Evolutionary conservation across 2,888 invertebrate genomes (phyloP), one percentile per base, ranked within the genome.

Genomic region (Nipponacmea schrenckii): DNA sequence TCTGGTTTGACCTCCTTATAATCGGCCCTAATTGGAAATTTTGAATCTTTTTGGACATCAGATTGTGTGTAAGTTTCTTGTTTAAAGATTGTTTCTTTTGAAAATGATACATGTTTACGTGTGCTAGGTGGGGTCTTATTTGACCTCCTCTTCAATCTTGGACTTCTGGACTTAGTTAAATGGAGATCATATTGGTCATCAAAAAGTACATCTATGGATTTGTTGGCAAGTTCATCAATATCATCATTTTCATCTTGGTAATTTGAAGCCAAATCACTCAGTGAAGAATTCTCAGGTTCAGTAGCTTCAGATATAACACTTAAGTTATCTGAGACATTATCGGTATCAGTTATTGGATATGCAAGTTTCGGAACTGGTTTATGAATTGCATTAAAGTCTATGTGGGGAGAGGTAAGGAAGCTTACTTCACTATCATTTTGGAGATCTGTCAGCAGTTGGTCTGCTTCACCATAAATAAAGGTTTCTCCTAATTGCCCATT

Each of bases 261-360:
- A n/a, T 68, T 63, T 17, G 66, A 66, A 20, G 64, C n/a, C 26
- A 27, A 24, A 62, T 69, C 67, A 48, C 62, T 69, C 17, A 62
- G 27, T 1, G 56, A 39, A 12, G 46, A 48, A 27, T 62, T 50
- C 1, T 79, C 79, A 5, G 81, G 79, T 69, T 86, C 86, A 12
- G 84, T 82, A 20, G 75, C 75, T 68, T 86, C 87, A 14, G 81
- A 79, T 63, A 85, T 85, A 14, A 83, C 80, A 79, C 86, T 86
- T 3, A 86, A 74, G 39, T 77, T 78, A 75, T 86, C 87, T 20
- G 84, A 84, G 26, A 78, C 78, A 15, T 75, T 70, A 64, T 75
- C 73, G 17, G 24, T 14, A 24, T 56, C 56, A 24, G 56, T 10
- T 62, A 26, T 17, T 15, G 39, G 65, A 31, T 24, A 26, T 10